These are phyloP conservation scores for Drosophila insularis DNA, from an alignment of 1,140 invertebrate species.

Conservation along the genomic window DNA sequence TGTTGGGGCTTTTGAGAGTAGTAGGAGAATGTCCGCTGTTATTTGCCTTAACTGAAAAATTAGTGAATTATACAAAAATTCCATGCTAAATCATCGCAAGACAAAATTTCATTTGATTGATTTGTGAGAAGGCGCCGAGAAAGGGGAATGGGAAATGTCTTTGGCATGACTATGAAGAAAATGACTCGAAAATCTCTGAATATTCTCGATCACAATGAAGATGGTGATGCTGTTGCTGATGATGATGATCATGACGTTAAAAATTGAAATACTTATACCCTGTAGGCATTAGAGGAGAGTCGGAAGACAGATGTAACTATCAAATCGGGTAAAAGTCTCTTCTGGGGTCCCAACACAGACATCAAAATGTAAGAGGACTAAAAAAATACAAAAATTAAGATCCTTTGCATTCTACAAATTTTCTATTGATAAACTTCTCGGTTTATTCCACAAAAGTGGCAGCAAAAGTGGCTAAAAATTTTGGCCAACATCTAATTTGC, in stretches of 20 bases:
- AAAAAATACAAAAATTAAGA: too few species aligned
- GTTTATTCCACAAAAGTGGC: too few species aligned
- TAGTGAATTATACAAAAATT: constrained; percentile 69
- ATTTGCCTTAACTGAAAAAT: constrained; percentile 71
- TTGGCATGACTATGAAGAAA: constrained; percentile 37
- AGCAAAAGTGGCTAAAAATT: too few species aligned
- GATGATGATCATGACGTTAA: background rate
- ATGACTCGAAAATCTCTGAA: constrained; percentile 24
- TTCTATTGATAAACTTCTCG: too few species aligned
- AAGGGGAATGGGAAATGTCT: constrained; percentile 3
- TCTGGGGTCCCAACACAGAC: too few species aligned
- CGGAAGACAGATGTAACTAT: too few species aligned
- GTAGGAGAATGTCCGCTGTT: constrained; percentile 35
- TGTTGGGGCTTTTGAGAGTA: background rate
- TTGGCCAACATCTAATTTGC: too few species aligned
- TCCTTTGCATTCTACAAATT: too few species aligned
- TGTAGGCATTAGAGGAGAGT: background rate
- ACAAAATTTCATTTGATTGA: constrained; percentile 66
- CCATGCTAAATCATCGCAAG: constrained; percentile 68
- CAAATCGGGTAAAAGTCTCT: too few species aligned
- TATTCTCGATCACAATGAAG: constrained; percentile 3
- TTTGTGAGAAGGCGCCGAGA: constrained; percentile 37
- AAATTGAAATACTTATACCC: background rate
- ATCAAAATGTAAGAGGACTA: too few species aligned
- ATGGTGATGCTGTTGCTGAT: background rate